Base-by-base conservation (phyloP, 2,888 invertebrate genomes). In the Lasioglossum pauxillum region DNA sequence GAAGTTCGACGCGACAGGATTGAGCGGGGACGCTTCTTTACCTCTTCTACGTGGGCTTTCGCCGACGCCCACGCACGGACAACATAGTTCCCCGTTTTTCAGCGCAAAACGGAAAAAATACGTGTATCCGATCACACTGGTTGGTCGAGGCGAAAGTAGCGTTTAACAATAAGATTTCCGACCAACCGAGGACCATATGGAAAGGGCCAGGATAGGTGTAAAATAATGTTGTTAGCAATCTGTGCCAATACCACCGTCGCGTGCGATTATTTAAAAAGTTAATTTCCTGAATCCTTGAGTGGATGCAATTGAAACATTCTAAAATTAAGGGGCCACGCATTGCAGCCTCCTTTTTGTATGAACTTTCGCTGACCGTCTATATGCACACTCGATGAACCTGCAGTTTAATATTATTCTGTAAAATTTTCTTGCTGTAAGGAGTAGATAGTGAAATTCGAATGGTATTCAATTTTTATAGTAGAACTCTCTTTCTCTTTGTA, bases 101-200 rank as follows among this genome's bases (percentile, higher is more conserved):
- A 96, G 96, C 91, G 96, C 97, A 2, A 96, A 96, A 87, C 95
- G 97, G 87, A 96, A 97, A 92, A 96, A 96, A 91, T 96, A 96
- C 92, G 96, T 97, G 73, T 97, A 97, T 95, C 97, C 97, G 79
- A 95, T 96, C 82, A 96, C 96, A 82, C 91, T 95, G 84, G 95
- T 96, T 84, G 95, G 95, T 73, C 95, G 95, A 78, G 96, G 96
- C 49, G 96, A 96, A 92, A 96, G 96, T 93, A 96, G 96, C 93
- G 96, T 96, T 85, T 96, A 95, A 93, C 82, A 53, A 23, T 12
- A 41, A 69, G 57, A 75, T 38, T 35, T 74, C 71, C 75, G 83
- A 83, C 75, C 84, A 79, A 88, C 75, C 86, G 88, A 86, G 90
- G 90, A 90, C 90, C 90, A 90, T 46, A 49, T 53, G 67, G 41